These are phyloP conservation scores for Onychostoma macrolepis DNA, from an alignment of 2,113 vertebrate species.

Conservation along the genomic window DNA sequence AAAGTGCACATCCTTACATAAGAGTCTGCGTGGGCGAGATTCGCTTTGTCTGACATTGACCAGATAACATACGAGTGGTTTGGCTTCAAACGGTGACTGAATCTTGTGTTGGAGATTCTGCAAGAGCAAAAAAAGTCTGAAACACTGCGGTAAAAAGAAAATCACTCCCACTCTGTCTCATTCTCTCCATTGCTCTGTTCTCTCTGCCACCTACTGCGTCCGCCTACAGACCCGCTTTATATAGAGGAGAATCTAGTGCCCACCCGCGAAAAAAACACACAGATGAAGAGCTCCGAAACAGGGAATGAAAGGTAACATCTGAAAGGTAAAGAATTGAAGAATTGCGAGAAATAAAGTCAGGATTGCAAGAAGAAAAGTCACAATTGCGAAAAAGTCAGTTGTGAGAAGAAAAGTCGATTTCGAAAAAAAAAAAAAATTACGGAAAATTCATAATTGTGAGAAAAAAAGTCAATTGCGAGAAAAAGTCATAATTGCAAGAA, in stretches of 20 bases:
- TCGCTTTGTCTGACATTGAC: not conserved
- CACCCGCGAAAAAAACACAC: not conserved
- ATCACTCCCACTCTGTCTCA: not conserved
- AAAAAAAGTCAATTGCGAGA: no score
- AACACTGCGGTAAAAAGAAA: not conserved
- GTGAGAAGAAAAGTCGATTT: no score
- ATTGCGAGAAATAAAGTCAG: not conserved
- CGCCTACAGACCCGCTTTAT: constrained; percentile 12
- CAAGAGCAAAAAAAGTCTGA: not conserved
- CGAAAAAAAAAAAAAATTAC: no score
- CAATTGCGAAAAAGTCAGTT: no score
- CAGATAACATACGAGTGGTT: not conserved
- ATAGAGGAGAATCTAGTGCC: not conserved
- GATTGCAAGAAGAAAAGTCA: no score
- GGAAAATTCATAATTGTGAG: no score
- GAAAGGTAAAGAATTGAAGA: not conserved
- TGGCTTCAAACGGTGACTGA: not conserved
- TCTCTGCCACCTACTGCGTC: not conserved
- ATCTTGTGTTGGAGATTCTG: not conserved
- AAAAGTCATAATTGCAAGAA: no score
- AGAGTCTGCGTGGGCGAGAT: not conserved
- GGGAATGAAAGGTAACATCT: no score
- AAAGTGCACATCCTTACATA: not conserved
- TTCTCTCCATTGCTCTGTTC: constrained; percentile 2
- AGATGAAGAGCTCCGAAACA: not conserved